Evolutionary conservation across 2,888 invertebrate species (phyloP), one percentile per base, ranked within the genome.

Genomic region (Drosophila ustulata): DNA sequence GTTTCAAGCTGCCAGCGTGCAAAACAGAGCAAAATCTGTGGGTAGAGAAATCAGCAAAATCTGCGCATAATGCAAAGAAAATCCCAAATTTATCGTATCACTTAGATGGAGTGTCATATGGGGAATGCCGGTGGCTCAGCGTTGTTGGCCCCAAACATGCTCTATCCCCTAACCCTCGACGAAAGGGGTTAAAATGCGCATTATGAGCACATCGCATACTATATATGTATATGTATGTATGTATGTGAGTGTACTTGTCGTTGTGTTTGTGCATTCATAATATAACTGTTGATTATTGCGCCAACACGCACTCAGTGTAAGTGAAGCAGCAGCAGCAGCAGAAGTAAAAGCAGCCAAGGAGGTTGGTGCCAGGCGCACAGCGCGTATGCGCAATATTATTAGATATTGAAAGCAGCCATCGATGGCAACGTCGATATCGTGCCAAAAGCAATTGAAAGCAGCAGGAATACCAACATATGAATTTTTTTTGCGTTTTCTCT

Each of bases 211-310:
- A 64, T 66, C 57, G 52, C 52, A 56, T 39, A 37, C 34, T 37
- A 11, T 37, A 62, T 13, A 13, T 47, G 25, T 9, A 47, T 45
- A 18, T 55, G 37, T 52, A 18, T 67, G 49, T 66, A 41, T 39
- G 39, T 65, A 66, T 67, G 30, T 32, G 41, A 57, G 52, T 58
- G 53, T 69, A 25, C 45, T 28, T 51, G 13, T 61, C 51, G 26
- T 49, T 75, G 55, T 85, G 69, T 53, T 67, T 78, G 71, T 88
- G 82, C 88, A 86, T 83, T 88, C 80, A 88, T 86, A 86, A 83
- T 82, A 81, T 68, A 89, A 87, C 84, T 85, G 84, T 85, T 88
- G 89, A 88, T 85, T 85, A 85, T 87, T 86, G 87, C 83, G 83
- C 89, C 89, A 85, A 89, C 84, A 81, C 79, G 83, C 89, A 86